Percentiles rank a stretch among this genome's conserved stretches.
These are phyloP conservation scores for Metopia argyrocephala DNA, from an alignment of 2,888 invertebrate species.

Conservation along the genomic window DNA sequence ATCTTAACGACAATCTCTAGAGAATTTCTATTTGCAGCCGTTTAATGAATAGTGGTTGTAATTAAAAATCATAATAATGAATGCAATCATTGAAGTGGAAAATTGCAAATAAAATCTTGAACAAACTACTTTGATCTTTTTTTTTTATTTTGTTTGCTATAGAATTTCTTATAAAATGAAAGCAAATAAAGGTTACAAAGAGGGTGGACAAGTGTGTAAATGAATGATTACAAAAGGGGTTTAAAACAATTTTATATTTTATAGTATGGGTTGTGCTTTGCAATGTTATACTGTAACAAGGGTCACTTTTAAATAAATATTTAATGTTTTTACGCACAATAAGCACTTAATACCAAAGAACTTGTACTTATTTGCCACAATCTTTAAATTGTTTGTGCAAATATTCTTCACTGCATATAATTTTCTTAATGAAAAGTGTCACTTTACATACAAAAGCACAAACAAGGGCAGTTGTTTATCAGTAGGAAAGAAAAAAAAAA, in stretches of 20 bases:
- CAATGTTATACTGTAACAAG: not conserved
- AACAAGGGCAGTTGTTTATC: constrained; percentile 29
- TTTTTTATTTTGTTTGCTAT: constrained; percentile 2
- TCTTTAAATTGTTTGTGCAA: constrained; percentile 14
- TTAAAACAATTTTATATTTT: not conserved
- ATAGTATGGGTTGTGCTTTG: not conserved
- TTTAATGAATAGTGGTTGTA: constrained; percentile 17
- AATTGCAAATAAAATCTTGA: constrained; percentile 59
- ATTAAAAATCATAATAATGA: constrained; percentile 53
- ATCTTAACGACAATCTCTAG: constrained; percentile 3
- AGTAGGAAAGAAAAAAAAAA: constrained; percentile 33
- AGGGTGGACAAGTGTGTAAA: constrained; percentile 8
- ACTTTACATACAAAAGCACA: constrained; percentile 42
- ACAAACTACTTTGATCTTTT: constrained; percentile 55
- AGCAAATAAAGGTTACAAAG: not conserved
- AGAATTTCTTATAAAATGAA: constrained; percentile 28
- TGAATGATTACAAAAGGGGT: constrained; percentile 2
- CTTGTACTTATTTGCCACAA: constrained; percentile 44
- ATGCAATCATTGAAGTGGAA: constrained; percentile 57
- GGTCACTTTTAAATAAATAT: constrained; percentile 36
- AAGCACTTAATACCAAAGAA: constrained; percentile 14
- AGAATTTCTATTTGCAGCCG: not conserved
- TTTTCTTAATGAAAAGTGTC: constrained; percentile 59
- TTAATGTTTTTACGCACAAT: constrained; percentile 19
- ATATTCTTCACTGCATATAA: constrained; percentile 54